Base-by-base conservation (phyloP, 2,888 invertebrate genomes). In the Nomada goodeniana region DNA sequence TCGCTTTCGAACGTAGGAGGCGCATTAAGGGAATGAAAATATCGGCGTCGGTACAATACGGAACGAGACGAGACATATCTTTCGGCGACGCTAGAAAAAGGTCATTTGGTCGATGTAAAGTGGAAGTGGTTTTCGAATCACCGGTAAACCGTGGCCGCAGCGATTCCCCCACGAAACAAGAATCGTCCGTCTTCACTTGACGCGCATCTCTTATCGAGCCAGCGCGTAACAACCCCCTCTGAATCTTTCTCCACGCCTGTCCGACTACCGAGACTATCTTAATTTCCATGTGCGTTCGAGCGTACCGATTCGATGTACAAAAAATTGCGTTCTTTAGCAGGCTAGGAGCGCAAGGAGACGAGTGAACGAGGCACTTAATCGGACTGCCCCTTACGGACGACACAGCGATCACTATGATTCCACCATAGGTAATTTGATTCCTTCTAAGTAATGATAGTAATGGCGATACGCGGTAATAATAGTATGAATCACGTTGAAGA, bases 331-430 rank as follows among this genome's bases (percentile, higher is more conserved):
- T 55, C 44, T 68, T 53, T 61, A 60, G 44, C 88, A 92, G 92
- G 86, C 76, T 15, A 74, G 85, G 18, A 87, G 83, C 63, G 76
- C 86, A n/a, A 88, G 89, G 60, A 88, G 92, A 80, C 88, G 91
- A 71, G 76, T 83, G 50, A 88, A 86, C 61, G 82, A 86, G 20
- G 57, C 85, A 15, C 79, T 84, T 4, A 83, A 63, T 23, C 75
- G 87, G 61, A 76, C 83, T 9, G 77, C 88, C 44, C 88, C 88
- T 47, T 91, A 90, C 60, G 91, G 91, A 67, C 89, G 92, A 20
- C 88, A 92, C 86, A 92, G 92, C 81, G 92, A 92, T 75, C 88
- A 91, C 64, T 92, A 92, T 88, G 90, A 91, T 60, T 92, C 91
- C 18, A 85, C 89, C 52, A 90, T 92, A 90, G 92, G 92, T 92